These are phyloP conservation scores for Thecophora atra DNA, from an alignment of 2,888 invertebrate genomes.

Conservation along the genomic window DNA sequence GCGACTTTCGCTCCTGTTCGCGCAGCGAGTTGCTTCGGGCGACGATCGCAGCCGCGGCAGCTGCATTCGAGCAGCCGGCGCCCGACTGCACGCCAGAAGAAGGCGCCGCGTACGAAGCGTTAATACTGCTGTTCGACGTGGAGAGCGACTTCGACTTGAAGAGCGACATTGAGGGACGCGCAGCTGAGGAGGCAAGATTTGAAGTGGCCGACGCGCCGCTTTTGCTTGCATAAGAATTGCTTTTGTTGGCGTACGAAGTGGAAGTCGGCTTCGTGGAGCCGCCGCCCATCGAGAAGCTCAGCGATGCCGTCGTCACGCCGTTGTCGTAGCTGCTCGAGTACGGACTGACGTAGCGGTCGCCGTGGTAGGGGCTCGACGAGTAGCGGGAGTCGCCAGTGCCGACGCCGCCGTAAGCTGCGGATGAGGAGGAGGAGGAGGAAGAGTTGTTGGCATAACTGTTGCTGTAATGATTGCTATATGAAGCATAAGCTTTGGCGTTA, in stretches of 20 bases:
- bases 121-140: constrained; percentile 62
- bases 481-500: constrained; percentile 26
- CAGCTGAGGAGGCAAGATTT: constrained; percentile 39
- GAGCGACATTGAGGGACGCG: constrained; percentile 46
- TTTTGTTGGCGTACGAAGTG: constrained; percentile 56
- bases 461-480: constrained; percentile 40
- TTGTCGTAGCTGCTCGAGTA: constrained; percentile 65
- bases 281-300: constrained; percentile 56
- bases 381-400: constrained; percentile 54
- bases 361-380: constrained; percentile 54
- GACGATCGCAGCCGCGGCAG: constrained; percentile 62
- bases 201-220: constrained; percentile 22
- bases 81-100: constrained; percentile 39
- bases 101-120: constrained; percentile 43
- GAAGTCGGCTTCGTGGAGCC: constrained; percentile 46
- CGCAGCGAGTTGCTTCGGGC: constrained; percentile 65
- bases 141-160: constrained; percentile 59
- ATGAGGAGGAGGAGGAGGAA: constrained; percentile 43
- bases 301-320: constrained; percentile 65
- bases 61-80: constrained; percentile 48
- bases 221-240: constrained; percentile 51
- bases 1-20: constrained; percentile 66
- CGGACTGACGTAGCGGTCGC: constrained; percentile 64
- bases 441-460: constrained; percentile 46
- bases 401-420: constrained; percentile 41